Percentiles rank a stretch among this genome's conserved stretches.
Conservation (phyloP, 2,888 invertebrate species). For the Heliconius erato region DNA sequence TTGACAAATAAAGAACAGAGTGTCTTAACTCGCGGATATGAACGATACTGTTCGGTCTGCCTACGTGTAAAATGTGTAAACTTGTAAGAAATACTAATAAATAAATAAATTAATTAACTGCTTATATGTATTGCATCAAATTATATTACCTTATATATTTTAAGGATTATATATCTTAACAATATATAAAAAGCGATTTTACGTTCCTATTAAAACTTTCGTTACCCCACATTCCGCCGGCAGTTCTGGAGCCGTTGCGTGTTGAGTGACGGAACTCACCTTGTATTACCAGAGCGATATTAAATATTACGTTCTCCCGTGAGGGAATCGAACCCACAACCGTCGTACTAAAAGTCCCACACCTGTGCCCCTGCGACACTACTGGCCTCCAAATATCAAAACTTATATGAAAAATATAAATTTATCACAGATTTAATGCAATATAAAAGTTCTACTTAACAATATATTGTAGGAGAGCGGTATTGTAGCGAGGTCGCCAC, state of each 20-base stretch:
- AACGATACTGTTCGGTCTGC: no score
- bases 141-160: no score
- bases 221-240: no score
- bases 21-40: no score
- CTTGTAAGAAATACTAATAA: fast-evolving
- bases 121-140: no score
- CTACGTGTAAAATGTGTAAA: no score
- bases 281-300: neutral
- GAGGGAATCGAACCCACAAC: neutral
- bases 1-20: no score
- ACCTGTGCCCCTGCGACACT: neutral
- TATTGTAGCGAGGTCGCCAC: slow-evolving; percentile 42
- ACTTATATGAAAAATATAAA: neutral
- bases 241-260: no score
- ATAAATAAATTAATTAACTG: no score
- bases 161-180: neutral
- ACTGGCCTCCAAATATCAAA: neutral
- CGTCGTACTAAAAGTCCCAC: neutral
- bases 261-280: neutral
- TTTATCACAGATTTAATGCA: slow-evolving; percentile 1
- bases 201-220: no score
- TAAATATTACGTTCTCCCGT: neutral
- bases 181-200: no score
- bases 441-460: neutral
- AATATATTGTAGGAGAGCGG: slow-evolving; percentile 31